Percentiles rank a stretch among this genome's conserved stretches.
These are phyloP conservation scores for Tyrannus savana DNA, from an alignment of 2,113 vertebrate species.

Conservation along the genomic window DNA sequence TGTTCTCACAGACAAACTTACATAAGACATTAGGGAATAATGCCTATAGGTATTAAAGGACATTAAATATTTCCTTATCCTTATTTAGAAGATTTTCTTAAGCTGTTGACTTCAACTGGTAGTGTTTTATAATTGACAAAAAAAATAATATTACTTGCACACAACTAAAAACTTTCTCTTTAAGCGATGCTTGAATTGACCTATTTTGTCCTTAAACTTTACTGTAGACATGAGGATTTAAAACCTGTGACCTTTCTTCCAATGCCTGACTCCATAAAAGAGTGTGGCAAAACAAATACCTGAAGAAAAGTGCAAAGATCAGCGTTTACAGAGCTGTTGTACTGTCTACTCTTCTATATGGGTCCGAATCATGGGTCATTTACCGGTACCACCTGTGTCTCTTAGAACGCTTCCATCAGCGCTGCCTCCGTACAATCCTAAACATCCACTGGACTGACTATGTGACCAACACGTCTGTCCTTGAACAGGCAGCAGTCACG, in stretches of 20 bases:
- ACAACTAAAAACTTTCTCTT: not conserved
- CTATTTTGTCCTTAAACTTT: conserved; percentile 2
- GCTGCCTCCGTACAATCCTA: too few relatives aligned
- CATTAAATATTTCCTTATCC: not conserved
- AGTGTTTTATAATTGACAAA: not conserved
- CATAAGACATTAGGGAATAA: not conserved
- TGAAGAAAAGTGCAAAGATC: too few relatives aligned
- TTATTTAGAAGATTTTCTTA: not conserved
- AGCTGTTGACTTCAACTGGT: not conserved
- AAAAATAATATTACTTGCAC: not conserved
- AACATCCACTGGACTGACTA: too few relatives aligned
- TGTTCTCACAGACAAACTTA: not conserved
- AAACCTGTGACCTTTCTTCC: conserved; percentile 13
- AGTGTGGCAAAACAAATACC: too few relatives aligned
- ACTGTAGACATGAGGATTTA: not conserved
- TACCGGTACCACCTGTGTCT: too few relatives aligned
- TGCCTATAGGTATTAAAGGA: not conserved
- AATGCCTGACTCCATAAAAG: not conserved
- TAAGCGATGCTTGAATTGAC: not conserved
- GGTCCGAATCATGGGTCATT: too few relatives aligned
- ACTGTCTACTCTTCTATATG: too few relatives aligned
- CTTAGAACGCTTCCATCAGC: too few relatives aligned
- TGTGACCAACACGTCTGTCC: too few relatives aligned
- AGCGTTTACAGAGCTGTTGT: too few relatives aligned
- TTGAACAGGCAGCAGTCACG: too few relatives aligned